Conservation (phyloP, 2,888 invertebrate genomes). For the Myopa tessellatipennis region DNA sequence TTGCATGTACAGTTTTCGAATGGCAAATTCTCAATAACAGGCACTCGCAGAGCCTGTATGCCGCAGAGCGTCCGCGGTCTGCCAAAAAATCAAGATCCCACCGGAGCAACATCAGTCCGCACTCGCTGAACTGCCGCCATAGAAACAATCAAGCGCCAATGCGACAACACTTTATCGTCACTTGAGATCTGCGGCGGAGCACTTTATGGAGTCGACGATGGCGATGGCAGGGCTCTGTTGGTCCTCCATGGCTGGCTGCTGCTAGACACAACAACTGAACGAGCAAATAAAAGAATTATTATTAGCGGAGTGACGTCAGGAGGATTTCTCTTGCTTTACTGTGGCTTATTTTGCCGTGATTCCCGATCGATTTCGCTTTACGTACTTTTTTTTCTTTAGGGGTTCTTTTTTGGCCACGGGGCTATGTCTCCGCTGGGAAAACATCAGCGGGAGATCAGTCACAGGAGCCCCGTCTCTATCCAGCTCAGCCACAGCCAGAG, state of each 20-base stretch:
- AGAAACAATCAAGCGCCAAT: slow-evolving; percentile 50
- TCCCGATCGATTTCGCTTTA: slow-evolving; percentile 5
- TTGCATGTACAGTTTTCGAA: slow-evolving; percentile 41
- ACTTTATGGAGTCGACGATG: background rate
- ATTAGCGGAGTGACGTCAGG: slow-evolving; percentile 6
- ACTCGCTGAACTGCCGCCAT: background rate
- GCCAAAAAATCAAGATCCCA: slow-evolving; percentile 4
- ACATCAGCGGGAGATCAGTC: slow-evolving; percentile 33
- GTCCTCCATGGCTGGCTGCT: background rate
- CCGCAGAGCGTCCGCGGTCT: background rate
- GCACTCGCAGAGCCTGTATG: background rate
- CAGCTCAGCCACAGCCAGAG: background rate
- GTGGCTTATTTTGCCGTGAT: background rate
- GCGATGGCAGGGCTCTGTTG: background rate
- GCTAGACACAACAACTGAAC: background rate
- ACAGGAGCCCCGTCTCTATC: background rate
- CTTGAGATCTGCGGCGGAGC: slow-evolving; percentile 53
- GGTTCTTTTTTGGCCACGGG: background rate
- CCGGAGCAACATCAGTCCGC: background rate
- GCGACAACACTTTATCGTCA: slow-evolving; percentile 60
- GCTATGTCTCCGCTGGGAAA: slow-evolving; percentile 9
- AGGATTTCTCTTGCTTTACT: background rate
- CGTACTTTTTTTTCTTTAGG: background rate
- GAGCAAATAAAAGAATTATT: background rate
- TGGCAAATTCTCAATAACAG: background rate